Evolutionary conservation across 2,113 vertebrate species (phyloP).

Genomic region (Indri indri): DNA sequence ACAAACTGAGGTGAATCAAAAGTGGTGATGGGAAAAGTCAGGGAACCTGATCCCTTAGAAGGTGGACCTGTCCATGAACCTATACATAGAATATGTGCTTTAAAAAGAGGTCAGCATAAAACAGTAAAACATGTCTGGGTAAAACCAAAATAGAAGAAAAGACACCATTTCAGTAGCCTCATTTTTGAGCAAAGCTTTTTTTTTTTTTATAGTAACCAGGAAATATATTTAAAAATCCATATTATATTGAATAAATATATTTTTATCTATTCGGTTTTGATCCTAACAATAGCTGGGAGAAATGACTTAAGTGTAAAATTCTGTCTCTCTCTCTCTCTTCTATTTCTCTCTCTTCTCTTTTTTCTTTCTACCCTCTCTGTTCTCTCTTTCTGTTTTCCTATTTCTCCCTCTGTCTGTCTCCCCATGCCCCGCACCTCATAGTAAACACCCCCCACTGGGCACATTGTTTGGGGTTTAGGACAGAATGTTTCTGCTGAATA

Average conservation of each 20-base stretch:
- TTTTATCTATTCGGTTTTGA: not conserved
- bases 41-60: not conserved
- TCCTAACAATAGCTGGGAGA: not conserved
- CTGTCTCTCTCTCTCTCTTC: too few species aligned
- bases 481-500: not conserved
- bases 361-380: too few species aligned
- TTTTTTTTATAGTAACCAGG: not conserved
- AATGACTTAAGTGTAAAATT: not conserved
- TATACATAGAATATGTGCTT: not conserved
- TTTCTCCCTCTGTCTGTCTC: too few species aligned
- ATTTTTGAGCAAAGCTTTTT: not conserved
- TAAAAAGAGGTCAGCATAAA: not conserved
- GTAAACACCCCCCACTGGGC: not conserved
- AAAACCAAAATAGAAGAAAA: not conserved
- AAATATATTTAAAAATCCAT: not conserved
- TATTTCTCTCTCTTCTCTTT: too few species aligned
- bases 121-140: not conserved
- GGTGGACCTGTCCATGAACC: rapidly evolving
- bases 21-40: not conserved
- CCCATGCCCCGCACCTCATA: rapidly evolving
- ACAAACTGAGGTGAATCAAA: not conserved
- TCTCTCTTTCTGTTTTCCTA: rapidly evolving
- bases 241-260: not conserved
- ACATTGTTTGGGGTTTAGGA: not conserved
- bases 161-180: not conserved